These are phyloP conservation scores for Clupea harengus DNA, from an alignment of 2,113 vertebrate species.

Conservation along the genomic window DNA sequence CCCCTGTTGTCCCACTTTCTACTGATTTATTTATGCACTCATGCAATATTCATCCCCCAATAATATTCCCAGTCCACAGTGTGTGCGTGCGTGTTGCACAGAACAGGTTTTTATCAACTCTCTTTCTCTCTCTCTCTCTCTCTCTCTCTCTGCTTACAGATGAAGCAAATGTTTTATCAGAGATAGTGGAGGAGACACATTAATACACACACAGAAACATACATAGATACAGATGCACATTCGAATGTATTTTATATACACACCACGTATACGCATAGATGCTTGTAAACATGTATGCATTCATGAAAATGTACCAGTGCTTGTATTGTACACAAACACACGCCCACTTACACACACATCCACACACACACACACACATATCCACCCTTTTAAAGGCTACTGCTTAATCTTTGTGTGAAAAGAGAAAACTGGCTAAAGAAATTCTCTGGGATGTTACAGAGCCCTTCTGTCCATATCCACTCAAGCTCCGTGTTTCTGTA, in stretches of 20 bases:
- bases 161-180: neutral
- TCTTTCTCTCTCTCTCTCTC: neutral
- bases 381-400: neutral
- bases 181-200: neutral
- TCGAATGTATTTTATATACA: neutral
- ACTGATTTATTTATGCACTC: slow-evolving; percentile 39
- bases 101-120: slow-evolving; percentile 17
- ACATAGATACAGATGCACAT: neutral
- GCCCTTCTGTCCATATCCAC: neutral
- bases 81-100: neutral
- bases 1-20: slow-evolving; percentile 4
- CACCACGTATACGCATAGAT: neutral
- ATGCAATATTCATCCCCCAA: slow-evolving; percentile 40
- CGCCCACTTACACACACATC: too few relatives aligned
- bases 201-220: neutral
- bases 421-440: neutral
- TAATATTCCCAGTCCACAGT: slow-evolving; percentile 17
- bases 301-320: too few relatives aligned
- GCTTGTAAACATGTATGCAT: too few relatives aligned
- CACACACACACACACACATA: too few relatives aligned
- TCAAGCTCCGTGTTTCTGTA: neutral
- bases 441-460: neutral
- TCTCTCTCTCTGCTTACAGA: neutral
- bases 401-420: neutral
- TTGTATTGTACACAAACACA: too few relatives aligned